Evolutionary conservation across 2,113 vertebrate species (phyloP), one percentile per base, ranked within the genome.

Genomic region (Nicator chloris): DNA sequence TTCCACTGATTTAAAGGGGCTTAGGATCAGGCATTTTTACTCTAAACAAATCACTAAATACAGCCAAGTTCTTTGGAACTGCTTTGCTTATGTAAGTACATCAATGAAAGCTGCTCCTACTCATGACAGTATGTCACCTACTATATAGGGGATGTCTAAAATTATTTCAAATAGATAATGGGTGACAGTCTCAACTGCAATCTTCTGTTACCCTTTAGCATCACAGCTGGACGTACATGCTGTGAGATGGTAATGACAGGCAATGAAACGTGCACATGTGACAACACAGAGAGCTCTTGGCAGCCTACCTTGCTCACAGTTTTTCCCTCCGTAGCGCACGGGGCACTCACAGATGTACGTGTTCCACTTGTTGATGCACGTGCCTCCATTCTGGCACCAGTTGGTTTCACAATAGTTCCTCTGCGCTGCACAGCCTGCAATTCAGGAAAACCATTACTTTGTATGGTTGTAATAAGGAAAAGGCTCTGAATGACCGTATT

Each of bases 231-330:
- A n/a, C 60, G 49, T 1, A 33, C 0, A 7, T 35, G 30, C 35
- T 40, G 2, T 47, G 60, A 54, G 56, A n/a, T 13, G 57, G 28
- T 11, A 72, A 15, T 7, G 78, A 20, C 3, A 16, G 30, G 44
- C 56, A 71, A 10, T 13, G 33, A 45, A 22, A 69, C 0, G 0
- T 33, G 57, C 71, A 56, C 49, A 64, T n/a, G 3, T 2, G 53
- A 49, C 30, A 45, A 7, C 30, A 42, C 0, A 1, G 33, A 44
- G 44, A 47, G 57, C 19, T n/a, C 39, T 50, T 9, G 11, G 15
- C 9, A 35, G 22, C 87, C 97, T 90, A 99, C 99, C 99, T 98
- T 99, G 99, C 90, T 99, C 99, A 1, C 99, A 99, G 97, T 98
- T 99, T 91, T 99, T 99, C n/a, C 99, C 99, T 4, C 99, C 99